Evolutionary conservation across 2,113 vertebrate genomes (phyloP), one percentile per base, ranked within the genome.

Genomic region (Poeciliopsis turrubarensis): DNA sequence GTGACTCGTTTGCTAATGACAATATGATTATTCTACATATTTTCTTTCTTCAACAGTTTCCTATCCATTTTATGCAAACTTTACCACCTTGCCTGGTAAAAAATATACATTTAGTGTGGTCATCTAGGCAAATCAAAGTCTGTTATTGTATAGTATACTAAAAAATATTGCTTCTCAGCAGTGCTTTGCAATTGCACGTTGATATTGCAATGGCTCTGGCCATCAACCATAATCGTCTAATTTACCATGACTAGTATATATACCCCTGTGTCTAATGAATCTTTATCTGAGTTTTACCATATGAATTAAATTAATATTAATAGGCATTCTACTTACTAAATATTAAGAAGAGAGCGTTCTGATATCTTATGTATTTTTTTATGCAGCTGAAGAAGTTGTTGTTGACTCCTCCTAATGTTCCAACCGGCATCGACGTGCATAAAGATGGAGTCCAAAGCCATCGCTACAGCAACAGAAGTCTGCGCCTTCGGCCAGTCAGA

Each of bases 371-470:
- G 51, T n/a, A 17, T 71, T 44, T 79, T 19, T 68, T 68, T 44
- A 64, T 3, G 9, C 87, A 98, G 97, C 93, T 98, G 71, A 97
- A 96, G 95, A 97, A 96, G 88, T 95, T 99, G 81, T 95, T 99
- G 79, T 94, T 98, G 70, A 95, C 96, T 76, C 96, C 97, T 1
- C 95, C 96, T 17, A 95, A 95, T n/a, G 84, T 95, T 71, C 93
- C 95, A 30, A 77, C 86, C 0, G 93, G 90, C 88, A 89, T 93
- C 13, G 96, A 97, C n/a, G 70, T 87, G 65, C 96, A 95, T 91
- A 96, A 94, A 93, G 96, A 97, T 0, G 94, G 94, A 79, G 89
- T 85, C 12, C 83, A 79, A 15, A 0, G 90, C 77, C 95, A 95
- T 89, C 94, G 92, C 88, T 94, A 93, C 73, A 73, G 89, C 85